Base-by-base conservation (phyloP, 2,797 vertebrate genomes). In the Sternarchorhynchus goeldii region DNA sequence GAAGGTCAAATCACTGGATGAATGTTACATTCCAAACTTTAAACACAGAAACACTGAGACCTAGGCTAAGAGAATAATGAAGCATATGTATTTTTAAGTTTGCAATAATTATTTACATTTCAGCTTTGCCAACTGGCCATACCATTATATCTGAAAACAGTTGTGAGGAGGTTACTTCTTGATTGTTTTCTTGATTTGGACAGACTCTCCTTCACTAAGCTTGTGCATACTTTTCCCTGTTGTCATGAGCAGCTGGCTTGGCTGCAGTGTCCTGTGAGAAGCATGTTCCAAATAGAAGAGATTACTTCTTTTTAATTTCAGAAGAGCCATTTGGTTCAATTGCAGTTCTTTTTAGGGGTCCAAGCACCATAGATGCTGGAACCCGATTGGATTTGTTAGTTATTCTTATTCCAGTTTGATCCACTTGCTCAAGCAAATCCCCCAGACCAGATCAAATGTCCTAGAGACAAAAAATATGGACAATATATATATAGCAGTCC, bases 211-310 rank as follows among this genome's bases (percentile, higher is more conserved):
- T 74, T 55, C 20, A 60, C 67, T 41, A 71, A 81, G 73, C 50
- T 76, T 57, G 66, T 57, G 60, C 80, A 80, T 76, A 73, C 50
- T 73, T 78, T 65, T 79, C 71, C 80, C 72, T 66, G 73, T 67
- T 80, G 71, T 83, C 75, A 80, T 68, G 34, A 81, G 65, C 78
- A 77, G 80, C 82, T 84, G 69, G 59, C 78, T 68, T 78, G 71
- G 70, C 45, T 45, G 2, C 76, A 65, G 25, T 58, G 64, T 79
- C 39, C 60, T 79, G 63, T 64, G 71, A 79, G 73, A 79, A 80
- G 31, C 14, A 20, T 77, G 14, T 36, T 67, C 76, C n/a, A 45
- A 69, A 79, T 76, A 18, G 66, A 84, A 81, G 58, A 55, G 75
- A 82, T 83, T 75, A 79, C 45, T 5, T n/a, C 25, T 16, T 10